phyloP scores from a whole-genome alignment of 2,888 invertebrate genomes.

The Melanostoma mellinum region DNA sequence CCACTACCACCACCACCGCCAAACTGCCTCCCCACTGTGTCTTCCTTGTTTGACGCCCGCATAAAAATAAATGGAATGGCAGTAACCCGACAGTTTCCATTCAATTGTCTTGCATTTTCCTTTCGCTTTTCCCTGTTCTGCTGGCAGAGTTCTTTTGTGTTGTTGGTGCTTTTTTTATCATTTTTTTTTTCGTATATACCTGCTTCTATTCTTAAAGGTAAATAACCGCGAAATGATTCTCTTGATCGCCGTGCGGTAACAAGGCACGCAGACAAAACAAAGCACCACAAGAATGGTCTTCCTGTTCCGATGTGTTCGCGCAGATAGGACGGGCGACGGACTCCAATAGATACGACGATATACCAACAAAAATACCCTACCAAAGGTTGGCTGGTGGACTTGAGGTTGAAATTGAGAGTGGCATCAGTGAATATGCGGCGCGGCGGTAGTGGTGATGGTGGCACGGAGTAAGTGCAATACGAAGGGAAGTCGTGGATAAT shows the following conservation, averaged over 20 bases:
- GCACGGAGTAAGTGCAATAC: neutral
- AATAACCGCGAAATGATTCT: constrained; percentile 72
- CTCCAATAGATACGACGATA: constrained; percentile 19
- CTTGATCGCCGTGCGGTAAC: constrained; percentile 63
- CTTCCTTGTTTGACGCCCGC: constrained; percentile 72
- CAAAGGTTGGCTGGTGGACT: constrained; percentile 29
- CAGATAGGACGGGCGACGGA: constrained; percentile 48
- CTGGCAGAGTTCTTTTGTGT: constrained; percentile 36
- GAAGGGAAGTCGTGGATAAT: constrained; percentile 70
- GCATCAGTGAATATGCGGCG: constrained; percentile 40
- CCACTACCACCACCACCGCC: neutral
- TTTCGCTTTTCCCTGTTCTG: constrained; percentile 65
- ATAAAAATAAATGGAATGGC: constrained; percentile 71
- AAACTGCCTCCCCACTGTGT: constrained; percentile 16
- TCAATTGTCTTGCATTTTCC: constrained; percentile 72
- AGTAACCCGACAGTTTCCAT: constrained; percentile 70
- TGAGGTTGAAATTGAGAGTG: constrained; percentile 67
- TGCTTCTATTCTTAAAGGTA: constrained; percentile 61
- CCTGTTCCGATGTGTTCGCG: constrained; percentile 69
- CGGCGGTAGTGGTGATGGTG: constrained; percentile 8
- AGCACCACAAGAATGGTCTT: constrained; percentile 63
- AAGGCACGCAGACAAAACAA: constrained; percentile 71
- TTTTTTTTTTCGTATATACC: constrained; percentile 25
- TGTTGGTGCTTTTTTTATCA: constrained; percentile 22
- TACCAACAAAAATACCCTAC: neutral